phyloP scores from a whole-genome alignment of 2,888 invertebrate genomes.

The Campoplex nolae region DNA sequence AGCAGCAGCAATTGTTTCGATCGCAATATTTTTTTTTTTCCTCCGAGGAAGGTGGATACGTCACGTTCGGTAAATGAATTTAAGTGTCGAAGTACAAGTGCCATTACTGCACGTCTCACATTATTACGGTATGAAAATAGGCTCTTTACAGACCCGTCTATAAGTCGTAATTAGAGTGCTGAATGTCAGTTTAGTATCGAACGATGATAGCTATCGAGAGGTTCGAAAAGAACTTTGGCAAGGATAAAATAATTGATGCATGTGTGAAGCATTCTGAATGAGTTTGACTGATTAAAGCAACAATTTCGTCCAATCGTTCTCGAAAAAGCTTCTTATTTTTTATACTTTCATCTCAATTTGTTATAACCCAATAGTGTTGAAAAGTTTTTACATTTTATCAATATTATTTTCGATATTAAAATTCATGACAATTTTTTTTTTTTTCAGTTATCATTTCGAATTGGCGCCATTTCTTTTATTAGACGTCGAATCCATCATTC shows the following conservation, averaged over 20 bases:
- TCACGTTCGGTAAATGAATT: conserved; percentile 25
- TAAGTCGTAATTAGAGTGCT: neutral
- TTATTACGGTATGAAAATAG: conserved; percentile 1
- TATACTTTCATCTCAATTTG: neutral
- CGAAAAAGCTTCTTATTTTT: neutral
- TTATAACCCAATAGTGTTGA: neutral
- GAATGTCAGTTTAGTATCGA: neutral
- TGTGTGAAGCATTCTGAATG: neutral
- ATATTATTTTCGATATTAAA: too few relatives aligned
- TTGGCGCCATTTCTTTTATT: neutral
- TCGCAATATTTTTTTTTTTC: conserved; percentile 22
- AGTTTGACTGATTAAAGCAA: neutral
- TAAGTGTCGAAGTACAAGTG: conserved; percentile 15
- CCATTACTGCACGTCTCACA: neutral
- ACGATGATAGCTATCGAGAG: neutral
- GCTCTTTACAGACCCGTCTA: conserved; percentile 2
- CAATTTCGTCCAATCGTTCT: neutral
- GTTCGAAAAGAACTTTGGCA: neutral
- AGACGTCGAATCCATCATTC: neutral
- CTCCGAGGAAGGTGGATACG: conserved; percentile 12
- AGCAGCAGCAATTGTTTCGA: conserved; percentile 51
- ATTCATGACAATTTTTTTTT: neutral
- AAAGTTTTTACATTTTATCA: neutral
- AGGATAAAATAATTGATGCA: neutral
- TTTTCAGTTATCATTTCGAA: neutral